phyloP scores from a whole-genome alignment of 2,888 invertebrate species.

The Harpalus rufipes region DNA sequence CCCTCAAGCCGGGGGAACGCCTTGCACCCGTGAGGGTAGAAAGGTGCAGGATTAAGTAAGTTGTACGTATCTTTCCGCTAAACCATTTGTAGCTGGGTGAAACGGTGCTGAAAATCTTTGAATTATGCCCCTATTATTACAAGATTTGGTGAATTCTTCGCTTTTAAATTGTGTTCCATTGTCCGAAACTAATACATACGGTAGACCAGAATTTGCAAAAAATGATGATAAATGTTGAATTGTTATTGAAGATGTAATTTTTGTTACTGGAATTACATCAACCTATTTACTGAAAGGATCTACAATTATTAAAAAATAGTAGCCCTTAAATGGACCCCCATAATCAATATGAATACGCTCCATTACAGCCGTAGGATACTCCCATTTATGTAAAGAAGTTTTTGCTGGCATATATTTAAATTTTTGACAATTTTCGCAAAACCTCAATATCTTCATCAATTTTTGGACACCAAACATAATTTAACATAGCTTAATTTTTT shows the following conservation, averaged over 20 bases:
- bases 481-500: neutral
- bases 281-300: neutral
- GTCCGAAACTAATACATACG: neutral
- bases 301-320: neutral
- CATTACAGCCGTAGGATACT: neutral
- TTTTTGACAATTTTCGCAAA: too few relatives aligned
- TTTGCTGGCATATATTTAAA: too few relatives aligned
- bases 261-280: too few relatives aligned
- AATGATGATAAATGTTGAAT: neutral
- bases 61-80: too few relatives aligned
- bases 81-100: too few relatives aligned
- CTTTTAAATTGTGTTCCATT: neutral
- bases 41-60: too few relatives aligned
- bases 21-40: too few relatives aligned
- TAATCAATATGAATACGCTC: neutral
- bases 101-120: neutral
- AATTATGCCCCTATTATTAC: neutral
- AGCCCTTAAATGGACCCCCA: neutral
- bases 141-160: neutral
- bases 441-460: too few relatives aligned
- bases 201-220: conserved; percentile 2
- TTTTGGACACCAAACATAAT: neutral
- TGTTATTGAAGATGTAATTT: too few relatives aligned
- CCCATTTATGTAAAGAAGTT: too few relatives aligned
- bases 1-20: too few relatives aligned